These are phyloP conservation scores for Anarsia innoxiella DNA, from an alignment of 2,888 invertebrate species.

Conservation along the genomic window DNA sequence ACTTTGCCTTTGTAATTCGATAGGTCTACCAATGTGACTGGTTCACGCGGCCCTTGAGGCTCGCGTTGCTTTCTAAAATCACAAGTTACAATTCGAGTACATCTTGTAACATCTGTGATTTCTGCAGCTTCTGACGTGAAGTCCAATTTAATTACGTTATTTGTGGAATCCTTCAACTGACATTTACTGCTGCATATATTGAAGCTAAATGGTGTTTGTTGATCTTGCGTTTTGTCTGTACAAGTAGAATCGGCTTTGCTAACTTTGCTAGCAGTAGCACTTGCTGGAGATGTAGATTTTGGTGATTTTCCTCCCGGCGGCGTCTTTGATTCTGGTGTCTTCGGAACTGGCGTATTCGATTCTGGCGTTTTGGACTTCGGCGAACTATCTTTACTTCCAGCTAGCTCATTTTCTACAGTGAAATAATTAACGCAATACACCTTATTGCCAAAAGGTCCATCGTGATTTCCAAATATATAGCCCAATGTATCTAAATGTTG, in stretches of 20 bases:
- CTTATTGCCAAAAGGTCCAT: slow-evolving; percentile 31
- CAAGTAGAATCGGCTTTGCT: too few relatives aligned
- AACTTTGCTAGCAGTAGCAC: too few relatives aligned
- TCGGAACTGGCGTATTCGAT: slow-evolving; percentile 20
- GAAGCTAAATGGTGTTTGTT: too few relatives aligned
- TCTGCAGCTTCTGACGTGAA: slow-evolving; percentile 30
- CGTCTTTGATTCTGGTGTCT: too few relatives aligned
- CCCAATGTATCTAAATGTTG: slow-evolving; percentile 21
- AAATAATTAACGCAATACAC: slow-evolving; percentile 54
- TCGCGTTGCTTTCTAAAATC: slow-evolving; percentile 27
- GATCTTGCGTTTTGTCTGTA: too few relatives aligned
- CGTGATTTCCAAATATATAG: slow-evolving; percentile 43
- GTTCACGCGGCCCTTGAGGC: slow-evolving; percentile 32
- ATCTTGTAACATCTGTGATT: slow-evolving; percentile 36
- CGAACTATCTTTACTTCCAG: not conserved
- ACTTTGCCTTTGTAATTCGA: slow-evolving; percentile 14
- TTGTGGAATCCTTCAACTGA: slow-evolving; percentile 18
- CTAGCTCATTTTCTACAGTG: slow-evolving; percentile 39
- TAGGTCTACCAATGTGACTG: slow-evolving; percentile 30
- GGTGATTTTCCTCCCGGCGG: too few relatives aligned
- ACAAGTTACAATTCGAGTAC: slow-evolving; percentile 35
- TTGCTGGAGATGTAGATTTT: too few relatives aligned
- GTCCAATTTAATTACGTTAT: slow-evolving; percentile 35
- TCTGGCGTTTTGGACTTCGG: not conserved
- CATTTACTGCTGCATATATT: slow-evolving; percentile 31